phyloP scores from a whole-genome alignment of 2,888 invertebrate genomes.

The Mactromeris polynyma region DNA sequence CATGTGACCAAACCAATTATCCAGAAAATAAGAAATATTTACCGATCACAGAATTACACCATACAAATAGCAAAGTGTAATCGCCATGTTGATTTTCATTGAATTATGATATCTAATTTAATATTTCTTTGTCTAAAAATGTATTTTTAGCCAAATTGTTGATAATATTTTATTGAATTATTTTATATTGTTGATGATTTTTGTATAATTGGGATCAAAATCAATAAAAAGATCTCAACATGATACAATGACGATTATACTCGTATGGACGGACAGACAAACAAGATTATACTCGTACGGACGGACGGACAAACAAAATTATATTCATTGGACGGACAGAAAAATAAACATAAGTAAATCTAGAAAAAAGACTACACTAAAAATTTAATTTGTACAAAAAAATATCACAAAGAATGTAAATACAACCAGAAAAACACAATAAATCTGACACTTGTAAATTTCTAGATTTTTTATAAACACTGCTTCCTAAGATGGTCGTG shows the following conservation, averaged over 20 bases:
- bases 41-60: too few relatives aligned
- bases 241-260: not conserved
- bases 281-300: not conserved
- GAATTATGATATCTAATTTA: too few relatives aligned
- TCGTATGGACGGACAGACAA: not conserved
- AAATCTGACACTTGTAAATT: not conserved
- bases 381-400: too few relatives aligned
- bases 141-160: not conserved
- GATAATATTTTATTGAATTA: not conserved
- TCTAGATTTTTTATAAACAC: not conserved
- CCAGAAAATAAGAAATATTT: too few relatives aligned
- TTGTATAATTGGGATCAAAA: too few relatives aligned
- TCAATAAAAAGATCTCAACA: not conserved
- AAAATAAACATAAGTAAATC: not conserved
- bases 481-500: not conserved
- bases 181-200: too few relatives aligned
- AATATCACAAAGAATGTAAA: not conserved
- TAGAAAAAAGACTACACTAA: not conserved
- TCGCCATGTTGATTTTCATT: too few relatives aligned
- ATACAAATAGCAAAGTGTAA: too few relatives aligned
- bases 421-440: not conserved
- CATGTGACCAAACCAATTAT: too few relatives aligned
- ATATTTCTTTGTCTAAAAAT: not conserved
- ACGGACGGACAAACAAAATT: not conserved
- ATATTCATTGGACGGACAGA: not conserved